Evolutionary conservation across 2,888 invertebrate genomes (phyloP), one percentile per base, ranked within the genome.

Genomic region (Scaptomyza reducta): DNA sequence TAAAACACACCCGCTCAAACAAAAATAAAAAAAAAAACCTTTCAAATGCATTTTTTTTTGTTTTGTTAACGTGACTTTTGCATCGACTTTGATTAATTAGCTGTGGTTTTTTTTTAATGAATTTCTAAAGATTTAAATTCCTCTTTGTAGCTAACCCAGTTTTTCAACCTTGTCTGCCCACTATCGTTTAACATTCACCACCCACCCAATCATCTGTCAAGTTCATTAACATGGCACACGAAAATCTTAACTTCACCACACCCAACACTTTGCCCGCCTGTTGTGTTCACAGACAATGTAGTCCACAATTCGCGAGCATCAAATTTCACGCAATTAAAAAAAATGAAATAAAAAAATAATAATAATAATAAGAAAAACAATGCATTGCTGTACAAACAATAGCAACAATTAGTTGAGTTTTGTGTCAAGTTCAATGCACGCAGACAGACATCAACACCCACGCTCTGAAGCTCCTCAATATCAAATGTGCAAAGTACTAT

Each of bases 341-440:
- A 59, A 63, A 59, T 42, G 53, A 46, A 83, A 64, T 25, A 14
- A 14, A 35, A 59, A 57, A 63, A 63, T 47, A 65, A 22, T 22
- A 22, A 22, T 22, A 22, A 22, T 22, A 29, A 57, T 9, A 27
- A 9, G 10, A 45, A 40, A 40, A 53, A 55, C 60, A 69, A 74
- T 51, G 56, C 31, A 35, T 16, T 7, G 11, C 29, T 11, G n/a
- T n/a, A 31, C n/a, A 18, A 65, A 74, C 77, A 80, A 80, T 50
- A 75, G 59, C 66, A 79, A 86, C 77, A 77, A 79, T 87, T 79
- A 68, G 62, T 77, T 74, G 55, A 53, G 60, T 67, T 74, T 86
- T 69, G 72, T 84, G 88, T 84, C 84, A 84, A 84, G 84, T 84
- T 84, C 84, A 84, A 84, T 87, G 84, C 66, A 84, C 83, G 82